Percentiles rank a stretch among this genome's conserved stretches.
Conservation (phyloP, 2,113 vertebrate species). For the Macroglossus sobrinus region DNA sequence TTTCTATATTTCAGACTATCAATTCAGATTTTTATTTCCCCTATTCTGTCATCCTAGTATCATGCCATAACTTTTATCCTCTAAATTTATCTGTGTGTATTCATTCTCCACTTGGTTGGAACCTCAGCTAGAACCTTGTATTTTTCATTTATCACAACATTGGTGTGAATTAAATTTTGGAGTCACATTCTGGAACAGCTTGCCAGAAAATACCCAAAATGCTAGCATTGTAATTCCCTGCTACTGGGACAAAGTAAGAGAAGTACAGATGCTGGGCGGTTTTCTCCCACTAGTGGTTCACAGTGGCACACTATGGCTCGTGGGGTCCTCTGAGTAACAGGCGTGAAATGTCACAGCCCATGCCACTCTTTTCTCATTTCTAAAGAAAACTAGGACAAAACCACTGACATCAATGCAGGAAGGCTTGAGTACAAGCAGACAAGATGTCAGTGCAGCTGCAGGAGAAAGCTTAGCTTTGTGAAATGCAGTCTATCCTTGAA, state of each 20-base stretch:
- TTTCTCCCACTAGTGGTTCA: background rate
- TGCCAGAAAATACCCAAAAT: background rate
- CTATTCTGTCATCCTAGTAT: fast-evolving
- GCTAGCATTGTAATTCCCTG: background rate
- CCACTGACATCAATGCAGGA: background rate
- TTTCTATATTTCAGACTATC: background rate
- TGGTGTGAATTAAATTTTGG: too few species aligned
- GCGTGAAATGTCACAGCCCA: background rate
- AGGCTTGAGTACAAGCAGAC: background rate
- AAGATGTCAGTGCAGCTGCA: fast-evolving
- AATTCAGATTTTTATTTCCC: background rate
- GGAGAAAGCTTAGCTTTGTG: background rate
- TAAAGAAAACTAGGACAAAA: background rate
- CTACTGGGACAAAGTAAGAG: background rate
- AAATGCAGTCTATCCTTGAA: background rate
- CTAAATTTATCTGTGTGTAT: background rate
- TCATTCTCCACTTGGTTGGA: too few species aligned
- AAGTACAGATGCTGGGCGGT: fast-evolving
- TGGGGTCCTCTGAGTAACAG: background rate
- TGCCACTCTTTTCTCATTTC: too few species aligned
- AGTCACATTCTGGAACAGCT: background rate
- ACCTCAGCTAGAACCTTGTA: background rate
- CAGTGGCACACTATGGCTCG: background rate
- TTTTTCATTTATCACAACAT: background rate
- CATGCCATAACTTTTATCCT: background rate